Evolutionary conservation across 2,797 vertebrate species (phyloP).

Genomic region (Argyrosomus regius): DNA sequence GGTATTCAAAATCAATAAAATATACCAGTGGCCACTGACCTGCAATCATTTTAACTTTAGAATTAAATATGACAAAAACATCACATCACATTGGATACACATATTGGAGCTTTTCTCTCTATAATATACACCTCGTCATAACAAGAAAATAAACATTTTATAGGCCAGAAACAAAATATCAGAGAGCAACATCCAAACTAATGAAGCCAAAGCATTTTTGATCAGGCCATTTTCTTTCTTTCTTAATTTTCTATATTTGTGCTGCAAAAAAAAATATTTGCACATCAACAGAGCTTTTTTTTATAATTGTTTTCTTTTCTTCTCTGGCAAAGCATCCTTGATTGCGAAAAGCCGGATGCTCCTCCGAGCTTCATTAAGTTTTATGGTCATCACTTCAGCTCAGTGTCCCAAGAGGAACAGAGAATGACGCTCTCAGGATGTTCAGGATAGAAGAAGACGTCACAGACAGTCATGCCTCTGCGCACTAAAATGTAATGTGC

Average conservation of each 20-base stretch:
- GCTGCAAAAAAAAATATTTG: neutral
- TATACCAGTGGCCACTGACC: constrained; percentile 29
- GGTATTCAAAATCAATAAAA: constrained; percentile 28
- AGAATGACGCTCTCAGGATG: constrained; percentile 19
- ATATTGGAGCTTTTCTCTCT: neutral
- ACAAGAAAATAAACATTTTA: neutral
- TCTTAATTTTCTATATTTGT: constrained; percentile 1
- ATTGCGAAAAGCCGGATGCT: neutral
- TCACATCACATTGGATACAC: neutral
- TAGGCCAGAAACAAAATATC: too few species aligned
- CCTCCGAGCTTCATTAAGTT: constrained; percentile 48
- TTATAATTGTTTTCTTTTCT: constrained; percentile 5
- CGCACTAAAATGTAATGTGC: constrained; percentile 9
- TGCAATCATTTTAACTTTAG: constrained; percentile 32
- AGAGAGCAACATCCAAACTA: neutral
- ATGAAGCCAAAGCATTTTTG: neutral
- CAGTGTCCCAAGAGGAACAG: constrained; percentile 12
- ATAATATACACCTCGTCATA: neutral
- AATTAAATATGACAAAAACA: constrained; percentile 27
- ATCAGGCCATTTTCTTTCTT: neutral
- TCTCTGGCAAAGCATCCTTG: constrained; percentile 3
- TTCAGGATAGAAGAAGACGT: constrained; percentile 30
- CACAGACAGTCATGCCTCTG: constrained; percentile 23
- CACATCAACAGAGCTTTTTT: neutral
- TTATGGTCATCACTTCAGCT: constrained; percentile 30